These are phyloP conservation scores for Orussus abietinus DNA, from an alignment of 1,140 invertebrate species.

Conservation along the genomic window DNA sequence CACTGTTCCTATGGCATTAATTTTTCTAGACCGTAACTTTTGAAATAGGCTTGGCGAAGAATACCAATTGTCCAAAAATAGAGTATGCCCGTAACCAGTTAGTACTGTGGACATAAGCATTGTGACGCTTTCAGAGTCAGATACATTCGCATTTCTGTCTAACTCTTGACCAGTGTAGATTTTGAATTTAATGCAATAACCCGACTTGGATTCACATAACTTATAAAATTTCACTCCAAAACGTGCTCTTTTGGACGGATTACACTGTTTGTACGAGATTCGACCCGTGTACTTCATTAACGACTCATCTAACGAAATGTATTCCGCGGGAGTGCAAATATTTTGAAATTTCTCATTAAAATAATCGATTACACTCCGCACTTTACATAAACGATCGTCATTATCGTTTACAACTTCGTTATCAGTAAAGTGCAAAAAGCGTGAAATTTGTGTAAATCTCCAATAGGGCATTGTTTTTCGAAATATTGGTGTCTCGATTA, in stretches of 20 bases:
- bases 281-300: constrained; percentile 17
- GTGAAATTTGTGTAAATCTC: constrained; percentile 1
- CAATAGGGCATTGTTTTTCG: constrained; percentile 11
- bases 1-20: constrained; percentile 19
- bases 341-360: constrained; percentile 11
- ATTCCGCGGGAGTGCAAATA: constrained; percentile 11
- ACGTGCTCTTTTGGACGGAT: no score
- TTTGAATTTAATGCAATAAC: no score
- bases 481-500: constrained; percentile 4
- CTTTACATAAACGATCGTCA: background rate
- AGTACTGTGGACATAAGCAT: constrained; percentile 2
- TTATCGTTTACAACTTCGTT: constrained; percentile 9
- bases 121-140: constrained; percentile 7
- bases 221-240: no score
- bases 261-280: constrained; percentile 11
- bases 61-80: constrained; percentile 18
- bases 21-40: constrained; percentile 13
- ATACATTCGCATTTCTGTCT: constrained; percentile 8
- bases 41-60: constrained; percentile 17
- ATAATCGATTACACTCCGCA: constrained; percentile 1
- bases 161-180: constrained; percentile 12
- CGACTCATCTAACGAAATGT: constrained; percentile 12
- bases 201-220: no score
- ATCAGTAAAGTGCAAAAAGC: constrained; percentile 13
- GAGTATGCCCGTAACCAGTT: constrained; percentile 6